Conservation (phyloP, 2,113 vertebrate genomes). For the human (Homo sapiens) region DNA sequence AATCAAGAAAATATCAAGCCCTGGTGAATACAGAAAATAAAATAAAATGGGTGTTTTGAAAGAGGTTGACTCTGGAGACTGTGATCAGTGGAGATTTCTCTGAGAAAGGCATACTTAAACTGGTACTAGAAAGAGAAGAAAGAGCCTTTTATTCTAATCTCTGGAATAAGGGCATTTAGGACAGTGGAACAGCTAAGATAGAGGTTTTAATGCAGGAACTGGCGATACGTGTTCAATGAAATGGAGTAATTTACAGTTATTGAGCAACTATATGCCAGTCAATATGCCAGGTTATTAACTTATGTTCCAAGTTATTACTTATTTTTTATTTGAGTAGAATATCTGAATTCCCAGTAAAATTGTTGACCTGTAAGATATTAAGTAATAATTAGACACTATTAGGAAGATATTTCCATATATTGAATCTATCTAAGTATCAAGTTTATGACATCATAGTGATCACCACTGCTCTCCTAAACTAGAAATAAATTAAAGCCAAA, state of each 20-base stretch:
- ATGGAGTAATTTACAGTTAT: background rate
- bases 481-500: conserved; percentile 41
- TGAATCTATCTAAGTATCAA: too few species aligned
- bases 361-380: background rate
- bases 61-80: background rate
- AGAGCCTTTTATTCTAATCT: background rate
- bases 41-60: background rate
- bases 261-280: background rate
- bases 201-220: background rate
- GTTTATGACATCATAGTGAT: background rate
- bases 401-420: background rate
- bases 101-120: background rate
- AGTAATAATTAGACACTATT: background rate
- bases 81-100: background rate
- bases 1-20: background rate
- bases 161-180: background rate
- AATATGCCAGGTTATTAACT: background rate
- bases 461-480: background rate
- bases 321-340: background rate
- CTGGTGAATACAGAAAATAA: background rate
- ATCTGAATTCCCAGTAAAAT: background rate
- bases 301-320: background rate
- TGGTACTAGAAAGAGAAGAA: background rate
- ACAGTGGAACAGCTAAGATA: background rate
- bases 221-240: background rate